phyloP scores from a whole-genome alignment of 2,888 invertebrate species.

The Omphaloscelis lunosa region DNA sequence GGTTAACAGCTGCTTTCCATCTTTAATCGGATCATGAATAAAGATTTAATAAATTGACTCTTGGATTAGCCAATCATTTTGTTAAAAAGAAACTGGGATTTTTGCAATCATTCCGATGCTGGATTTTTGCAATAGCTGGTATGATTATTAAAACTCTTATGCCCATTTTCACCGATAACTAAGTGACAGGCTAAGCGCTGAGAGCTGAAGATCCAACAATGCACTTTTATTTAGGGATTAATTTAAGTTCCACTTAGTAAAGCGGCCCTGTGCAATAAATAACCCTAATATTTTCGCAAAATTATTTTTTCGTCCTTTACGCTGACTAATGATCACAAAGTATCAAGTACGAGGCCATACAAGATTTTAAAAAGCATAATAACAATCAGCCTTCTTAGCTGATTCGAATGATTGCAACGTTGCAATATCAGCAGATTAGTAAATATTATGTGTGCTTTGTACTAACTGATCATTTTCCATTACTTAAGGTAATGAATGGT shows the following conservation, averaged over 20 bases:
- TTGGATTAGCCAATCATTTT: too few relatives aligned
- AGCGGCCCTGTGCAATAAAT: background rate
- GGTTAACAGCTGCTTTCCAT: background rate
- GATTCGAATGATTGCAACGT: background rate
- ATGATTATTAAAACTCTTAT: background rate
- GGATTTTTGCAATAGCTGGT: background rate
- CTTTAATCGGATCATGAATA: background rate
- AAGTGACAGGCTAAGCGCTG: too few relatives aligned
- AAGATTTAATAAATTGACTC: background rate
- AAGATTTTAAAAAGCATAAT: background rate
- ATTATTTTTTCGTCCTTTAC: background rate
- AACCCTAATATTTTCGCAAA: background rate
- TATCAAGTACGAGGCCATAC: too few relatives aligned
- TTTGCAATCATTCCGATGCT: background rate
- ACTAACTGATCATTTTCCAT: background rate
- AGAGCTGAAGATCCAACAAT: too few relatives aligned
- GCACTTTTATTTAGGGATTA: too few relatives aligned
- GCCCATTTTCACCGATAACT: too few relatives aligned
- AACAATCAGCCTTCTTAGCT: background rate
- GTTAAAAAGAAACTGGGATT: background rate
- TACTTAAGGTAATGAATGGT: background rate
- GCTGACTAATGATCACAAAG: rapidly evolving
- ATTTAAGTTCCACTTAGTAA: too few relatives aligned
- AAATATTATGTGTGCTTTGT: background rate
- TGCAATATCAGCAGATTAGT: conserved; percentile 18